Evolutionary conservation across 2,888 invertebrate species (phyloP).

Genomic region (Chrysolina haemoptera): DNA sequence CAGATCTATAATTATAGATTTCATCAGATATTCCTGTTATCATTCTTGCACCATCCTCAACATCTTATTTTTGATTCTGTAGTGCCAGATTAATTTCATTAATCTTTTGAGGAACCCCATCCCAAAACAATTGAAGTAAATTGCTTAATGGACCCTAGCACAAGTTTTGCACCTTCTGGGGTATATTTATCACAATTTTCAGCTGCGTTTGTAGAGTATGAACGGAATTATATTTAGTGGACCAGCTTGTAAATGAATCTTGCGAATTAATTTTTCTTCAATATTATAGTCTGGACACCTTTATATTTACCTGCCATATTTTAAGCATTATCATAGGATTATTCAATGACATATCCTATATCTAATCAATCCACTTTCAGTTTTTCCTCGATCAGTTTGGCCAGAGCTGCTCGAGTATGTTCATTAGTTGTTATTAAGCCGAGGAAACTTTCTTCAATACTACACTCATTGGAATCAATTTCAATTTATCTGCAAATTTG

Average conservation of each 20-base stretch:
- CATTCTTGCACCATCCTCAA: neutral
- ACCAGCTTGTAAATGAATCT: too few relatives aligned
- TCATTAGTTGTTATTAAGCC: slow-evolving; percentile 20
- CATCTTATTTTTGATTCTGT: too few relatives aligned
- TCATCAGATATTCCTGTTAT: neutral
- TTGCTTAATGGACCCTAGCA: slow-evolving; percentile 45
- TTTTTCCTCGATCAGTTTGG: slow-evolving; percentile 22
- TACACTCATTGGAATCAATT: slow-evolving; percentile 25
- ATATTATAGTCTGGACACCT: slow-evolving; percentile 18
- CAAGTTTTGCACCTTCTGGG: slow-evolving; percentile 7
- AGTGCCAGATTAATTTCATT: neutral
- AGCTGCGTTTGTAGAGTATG: neutral
- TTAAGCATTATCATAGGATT: slow-evolving; percentile 24
- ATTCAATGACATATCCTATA: slow-evolving; percentile 3
- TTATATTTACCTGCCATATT: slow-evolving; percentile 33
- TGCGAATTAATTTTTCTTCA: too few relatives aligned
- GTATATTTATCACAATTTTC: slow-evolving; percentile 9
- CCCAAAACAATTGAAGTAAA: slow-evolving; percentile 47
- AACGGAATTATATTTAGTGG: too few relatives aligned
- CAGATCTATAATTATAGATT: neutral
- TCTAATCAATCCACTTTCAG: slow-evolving; percentile 19
- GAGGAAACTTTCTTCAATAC: slow-evolving; percentile 20
- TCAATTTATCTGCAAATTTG: slow-evolving; percentile 23
- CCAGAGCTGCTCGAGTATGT: slow-evolving; percentile 22
- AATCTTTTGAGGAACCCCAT: neutral